A percentile compares a stretch with the other conserved stretches of the same genome.
phyloP scores from a whole-genome alignment of 2,113 vertebrate genomes.

The Indicator maculatus region DNA sequence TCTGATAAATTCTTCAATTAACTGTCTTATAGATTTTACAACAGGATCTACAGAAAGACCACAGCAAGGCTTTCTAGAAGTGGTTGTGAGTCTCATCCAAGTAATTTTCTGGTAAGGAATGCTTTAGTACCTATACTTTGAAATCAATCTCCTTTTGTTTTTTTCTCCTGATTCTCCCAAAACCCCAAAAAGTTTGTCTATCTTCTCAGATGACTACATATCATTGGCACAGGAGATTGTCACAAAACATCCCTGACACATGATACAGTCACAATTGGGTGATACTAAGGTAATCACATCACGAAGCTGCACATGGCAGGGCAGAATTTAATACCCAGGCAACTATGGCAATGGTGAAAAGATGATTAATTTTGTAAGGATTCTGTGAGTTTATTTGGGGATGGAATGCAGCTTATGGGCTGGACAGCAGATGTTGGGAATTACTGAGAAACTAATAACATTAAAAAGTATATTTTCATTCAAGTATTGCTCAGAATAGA shows the following conservation, averaged over 20 bases:
- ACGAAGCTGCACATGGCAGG: neutral
- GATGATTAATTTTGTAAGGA: neutral
- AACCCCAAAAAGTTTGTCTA: neutral
- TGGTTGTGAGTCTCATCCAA: neutral
- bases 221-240: neutral
- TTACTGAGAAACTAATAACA: neutral
- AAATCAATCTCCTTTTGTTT: neutral
- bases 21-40: neutral
- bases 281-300: neutral
- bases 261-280: neutral
- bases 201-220: neutral
- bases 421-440: neutral
- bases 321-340: neutral
- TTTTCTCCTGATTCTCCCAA: neutral
- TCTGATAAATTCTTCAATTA: constrained; percentile 23
- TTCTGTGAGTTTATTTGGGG: neutral
- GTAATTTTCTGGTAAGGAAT: neutral
- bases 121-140: neutral
- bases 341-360: neutral
- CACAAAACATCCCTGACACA: neutral
- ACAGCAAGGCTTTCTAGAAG: neutral
- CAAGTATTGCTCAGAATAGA: neutral
- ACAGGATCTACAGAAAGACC: neutral
- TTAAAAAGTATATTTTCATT: neutral
- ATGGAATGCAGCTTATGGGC: neutral